A percentile compares a stretch with the other conserved stretches of the same genome.
These are phyloP conservation scores for Eumeta japonica DNA, from an alignment of 1,140 invertebrate species.

Conservation along the genomic window DNA sequence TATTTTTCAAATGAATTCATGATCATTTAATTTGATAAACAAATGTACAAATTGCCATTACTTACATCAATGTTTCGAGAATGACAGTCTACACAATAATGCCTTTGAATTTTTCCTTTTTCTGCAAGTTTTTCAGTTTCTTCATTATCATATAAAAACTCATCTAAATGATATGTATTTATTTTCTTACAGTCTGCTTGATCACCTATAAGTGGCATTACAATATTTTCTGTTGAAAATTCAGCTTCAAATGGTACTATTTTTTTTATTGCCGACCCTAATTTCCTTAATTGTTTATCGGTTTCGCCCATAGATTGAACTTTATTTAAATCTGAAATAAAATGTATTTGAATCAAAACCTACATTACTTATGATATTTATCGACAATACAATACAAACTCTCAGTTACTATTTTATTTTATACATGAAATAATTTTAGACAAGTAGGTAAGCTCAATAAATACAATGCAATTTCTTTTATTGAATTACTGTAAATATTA, in stretches of 20 bases:
- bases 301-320: constrained; percentile 25
- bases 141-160: constrained; percentile 70
- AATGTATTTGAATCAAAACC: not conserved
- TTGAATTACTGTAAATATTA: constrained; percentile 1
- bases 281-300: constrained; percentile 45
- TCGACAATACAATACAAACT: too few relatives aligned
- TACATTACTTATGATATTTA: not conserved
- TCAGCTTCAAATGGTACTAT: constrained; percentile 60
- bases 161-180: constrained; percentile 68
- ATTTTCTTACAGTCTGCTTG: constrained; percentile 61
- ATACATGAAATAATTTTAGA: too few relatives aligned
- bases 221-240: constrained; percentile 60
- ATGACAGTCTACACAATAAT: constrained; percentile 66
- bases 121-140: constrained; percentile 63
- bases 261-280: constrained; percentile 56
- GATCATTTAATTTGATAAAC: not conserved
- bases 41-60: constrained; percentile 3
- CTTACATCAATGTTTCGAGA: constrained; percentile 59
- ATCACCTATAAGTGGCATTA: constrained; percentile 55
- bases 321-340: constrained; percentile 40
- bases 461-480: too few relatives aligned
- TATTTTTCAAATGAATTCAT: not conserved
- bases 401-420: too few relatives aligned
- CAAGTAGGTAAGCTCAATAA: too few relatives aligned
- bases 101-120: constrained; percentile 60